These are phyloP conservation scores for Delichon dasypus DNA, from an alignment of 2,797 vertebrate genomes.

Conservation along the genomic window DNA sequence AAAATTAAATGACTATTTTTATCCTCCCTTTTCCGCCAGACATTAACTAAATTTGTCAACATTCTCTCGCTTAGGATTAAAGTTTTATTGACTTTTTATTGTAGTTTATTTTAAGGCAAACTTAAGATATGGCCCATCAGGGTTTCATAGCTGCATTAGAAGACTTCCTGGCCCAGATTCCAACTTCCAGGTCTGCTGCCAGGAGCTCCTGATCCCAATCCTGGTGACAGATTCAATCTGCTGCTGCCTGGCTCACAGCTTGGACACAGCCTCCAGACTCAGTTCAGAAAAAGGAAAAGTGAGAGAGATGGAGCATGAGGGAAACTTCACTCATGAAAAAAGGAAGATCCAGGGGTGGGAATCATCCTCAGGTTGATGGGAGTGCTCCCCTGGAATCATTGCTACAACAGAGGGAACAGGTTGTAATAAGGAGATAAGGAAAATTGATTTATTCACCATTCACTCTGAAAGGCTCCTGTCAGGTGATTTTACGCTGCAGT, in stretches of 20 bases:
- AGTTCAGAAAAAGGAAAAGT: not conserved
- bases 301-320: not conserved
- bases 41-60: slow-evolving; percentile 34
- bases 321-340: not conserved
- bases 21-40: not conserved
- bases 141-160: not conserved
- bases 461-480: not conserved
- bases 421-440: rapidly evolving
- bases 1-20: slow-evolving; percentile 62
- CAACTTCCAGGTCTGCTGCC: not conserved
- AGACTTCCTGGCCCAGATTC: not conserved
- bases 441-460: not conserved
- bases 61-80: slow-evolving; percentile 20
- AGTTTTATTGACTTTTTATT: not conserved
- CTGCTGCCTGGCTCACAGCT: not conserved
- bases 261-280: not conserved
- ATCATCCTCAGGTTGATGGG: not conserved
- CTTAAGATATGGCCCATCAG: not conserved
- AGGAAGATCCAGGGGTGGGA: no score
- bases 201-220: not conserved
- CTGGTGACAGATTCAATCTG: not conserved
- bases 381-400: not conserved
- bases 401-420: not conserved
- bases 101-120: not conserved
- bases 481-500: not conserved